These are phyloP conservation scores for Hypselothyrea guttata DNA, from an alignment of 2,888 invertebrate genomes.

Conservation along the genomic window DNA sequence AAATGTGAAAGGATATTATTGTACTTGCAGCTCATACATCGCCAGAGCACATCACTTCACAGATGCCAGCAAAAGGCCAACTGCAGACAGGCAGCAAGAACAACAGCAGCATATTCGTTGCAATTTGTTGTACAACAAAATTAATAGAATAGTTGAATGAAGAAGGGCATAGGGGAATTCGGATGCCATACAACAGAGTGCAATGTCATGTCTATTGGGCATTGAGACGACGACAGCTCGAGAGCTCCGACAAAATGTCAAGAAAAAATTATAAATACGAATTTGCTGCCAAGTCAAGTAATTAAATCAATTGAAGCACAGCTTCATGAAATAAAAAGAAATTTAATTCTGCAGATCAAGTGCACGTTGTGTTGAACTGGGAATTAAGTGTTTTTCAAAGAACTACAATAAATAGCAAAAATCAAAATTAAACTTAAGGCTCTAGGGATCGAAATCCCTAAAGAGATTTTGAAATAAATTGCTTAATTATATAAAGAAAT, in stretches of 20 bases:
- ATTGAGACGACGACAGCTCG: conserved; percentile 28
- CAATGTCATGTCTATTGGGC: conserved; percentile 31
- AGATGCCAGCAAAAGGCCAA: conserved; percentile 15
- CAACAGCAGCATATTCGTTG: conserved; percentile 10
- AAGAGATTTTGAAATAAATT: too few relatives aligned
- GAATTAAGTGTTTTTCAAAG: too few relatives aligned
- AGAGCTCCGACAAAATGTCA: conserved; percentile 26
- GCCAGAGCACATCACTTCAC: conserved; percentile 8
- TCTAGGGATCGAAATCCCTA: too few relatives aligned
- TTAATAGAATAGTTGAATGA: conserved; percentile 1
- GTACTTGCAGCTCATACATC: conserved; percentile 25
- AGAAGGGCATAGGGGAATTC: too few relatives aligned
- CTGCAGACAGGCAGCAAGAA: conserved; percentile 32
- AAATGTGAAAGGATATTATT: conserved; percentile 74
- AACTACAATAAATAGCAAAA: too few relatives aligned
- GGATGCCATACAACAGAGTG: conserved; percentile 4
- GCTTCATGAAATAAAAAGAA: too few relatives aligned
- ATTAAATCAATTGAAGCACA: conserved; percentile 30
- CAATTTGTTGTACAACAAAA: conserved; percentile 14
- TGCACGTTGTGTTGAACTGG: too few relatives aligned
- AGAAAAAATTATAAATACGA: conserved; percentile 12
- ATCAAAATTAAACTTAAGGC: too few relatives aligned
- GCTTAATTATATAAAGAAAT: too few relatives aligned
- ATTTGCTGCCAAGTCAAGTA: conserved; percentile 12
- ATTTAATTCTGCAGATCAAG: too few relatives aligned